phyloP scores from a whole-genome alignment of 2,888 invertebrate species.

The Malthinus flaveolus region DNA sequence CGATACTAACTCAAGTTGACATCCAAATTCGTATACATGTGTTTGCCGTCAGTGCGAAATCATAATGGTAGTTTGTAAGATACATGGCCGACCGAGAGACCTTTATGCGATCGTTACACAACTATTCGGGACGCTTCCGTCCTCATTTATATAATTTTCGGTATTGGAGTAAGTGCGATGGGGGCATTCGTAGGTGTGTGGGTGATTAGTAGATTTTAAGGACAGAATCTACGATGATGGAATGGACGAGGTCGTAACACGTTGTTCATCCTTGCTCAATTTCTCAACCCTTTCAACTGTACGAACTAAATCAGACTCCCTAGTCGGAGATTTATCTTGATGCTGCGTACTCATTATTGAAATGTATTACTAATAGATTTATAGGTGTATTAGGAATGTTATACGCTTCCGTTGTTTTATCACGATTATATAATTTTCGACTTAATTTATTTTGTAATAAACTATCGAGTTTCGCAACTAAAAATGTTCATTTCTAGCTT shows the following conservation, averaged over 20 bases:
- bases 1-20: conserved; percentile 56
- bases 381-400: conserved; percentile 8
- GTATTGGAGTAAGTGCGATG: conserved; percentile 12
- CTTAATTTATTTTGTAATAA: background rate
- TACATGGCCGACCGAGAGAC: conserved; percentile 43
- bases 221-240: conserved; percentile 30
- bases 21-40: conserved; percentile 54
- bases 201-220: conserved; percentile 27
- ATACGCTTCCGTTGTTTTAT: background rate
- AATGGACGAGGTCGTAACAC: conserved; percentile 32
- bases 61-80: conserved; percentile 49
- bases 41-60: conserved; percentile 49
- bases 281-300: conserved; percentile 24
- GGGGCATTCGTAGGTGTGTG: conserved; percentile 15
- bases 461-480: background rate
- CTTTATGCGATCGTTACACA: conserved; percentile 24
- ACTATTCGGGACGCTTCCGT: conserved; percentile 13
- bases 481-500: background rate
- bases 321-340: conserved; percentile 24
- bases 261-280: conserved; percentile 29
- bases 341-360: conserved; percentile 22
- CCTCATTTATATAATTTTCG: conserved; percentile 10
- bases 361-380: conserved; percentile 22
- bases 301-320: conserved; percentile 23
- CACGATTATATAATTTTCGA: background rate